phyloP scores from a whole-genome alignment of 2,113 vertebrate genomes.

The Hippocampus barbouri region DNA sequence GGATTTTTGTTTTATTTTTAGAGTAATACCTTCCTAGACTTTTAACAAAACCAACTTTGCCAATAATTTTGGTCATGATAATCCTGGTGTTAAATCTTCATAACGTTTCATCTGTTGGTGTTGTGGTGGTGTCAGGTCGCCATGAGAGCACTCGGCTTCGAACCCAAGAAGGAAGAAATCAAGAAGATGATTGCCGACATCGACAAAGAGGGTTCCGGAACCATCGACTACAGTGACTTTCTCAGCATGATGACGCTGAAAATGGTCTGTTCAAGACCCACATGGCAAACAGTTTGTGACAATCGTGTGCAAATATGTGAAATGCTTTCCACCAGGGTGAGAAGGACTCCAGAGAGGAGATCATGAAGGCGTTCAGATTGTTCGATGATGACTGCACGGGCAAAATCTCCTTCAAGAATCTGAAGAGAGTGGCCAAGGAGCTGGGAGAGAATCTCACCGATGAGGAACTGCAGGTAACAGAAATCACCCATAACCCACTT shows the following conservation, averaged over 20 bases:
- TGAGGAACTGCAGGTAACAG: constrained; percentile 84
- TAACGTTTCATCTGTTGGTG: neutral
- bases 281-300: neutral
- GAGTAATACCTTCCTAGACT: neutral
- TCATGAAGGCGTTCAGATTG: constrained; percentile 88
- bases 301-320: neutral
- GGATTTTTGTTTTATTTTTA: no score
- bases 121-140: constrained; percentile 76
- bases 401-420: constrained; percentile 89
- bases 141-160: constrained; percentile 89
- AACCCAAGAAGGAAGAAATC: constrained; percentile 93
- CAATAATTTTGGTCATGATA: neutral
- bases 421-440: constrained; percentile 89
- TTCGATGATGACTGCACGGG: constrained; percentile 91
- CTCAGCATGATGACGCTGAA: constrained; percentile 87
- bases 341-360: constrained; percentile 92
- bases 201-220: constrained; percentile 81
- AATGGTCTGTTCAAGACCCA: constrained; percentile 74
- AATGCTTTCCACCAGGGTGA: constrained; percentile 74
- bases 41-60: neutral
- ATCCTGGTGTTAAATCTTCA: neutral
- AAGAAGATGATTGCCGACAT: constrained; percentile 87
- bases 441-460: constrained; percentile 90
- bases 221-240: constrained; percentile 84
- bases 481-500: neutral